These are phyloP conservation scores for Steinernema scapterisci DNA, from an alignment of 2,888 invertebrate genomes.

Conservation along the genomic window DNA sequence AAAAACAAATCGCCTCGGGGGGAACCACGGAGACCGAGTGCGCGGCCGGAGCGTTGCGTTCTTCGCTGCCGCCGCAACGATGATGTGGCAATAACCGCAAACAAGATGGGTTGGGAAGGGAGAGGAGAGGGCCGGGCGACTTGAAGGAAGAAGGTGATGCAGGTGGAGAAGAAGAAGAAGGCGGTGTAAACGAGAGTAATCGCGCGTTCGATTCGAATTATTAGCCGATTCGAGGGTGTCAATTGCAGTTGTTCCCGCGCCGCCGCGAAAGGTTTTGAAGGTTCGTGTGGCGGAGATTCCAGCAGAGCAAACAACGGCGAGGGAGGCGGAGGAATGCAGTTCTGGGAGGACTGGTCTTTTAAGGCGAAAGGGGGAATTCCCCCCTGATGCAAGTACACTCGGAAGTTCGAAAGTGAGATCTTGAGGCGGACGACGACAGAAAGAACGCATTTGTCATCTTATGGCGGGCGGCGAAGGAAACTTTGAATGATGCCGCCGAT, in stretches of 20 bases:
- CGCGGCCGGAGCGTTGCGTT: not conserved
- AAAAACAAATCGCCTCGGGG: slow-evolving; percentile 29
- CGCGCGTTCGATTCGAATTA: slow-evolving; percentile 14
- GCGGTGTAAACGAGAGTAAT: slow-evolving; percentile 23
- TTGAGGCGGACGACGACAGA: too few relatives aligned
- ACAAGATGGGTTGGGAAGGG: slow-evolving; percentile 15
- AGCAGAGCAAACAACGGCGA: slow-evolving; percentile 10
- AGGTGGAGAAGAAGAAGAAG: slow-evolving; percentile 1
- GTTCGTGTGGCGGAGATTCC: not conserved
- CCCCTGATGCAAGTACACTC: too few relatives aligned
- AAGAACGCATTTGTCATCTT: too few relatives aligned
- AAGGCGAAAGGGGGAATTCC: not conserved
- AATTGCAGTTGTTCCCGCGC: slow-evolving; percentile 29
- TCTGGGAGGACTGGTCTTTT: not conserved
- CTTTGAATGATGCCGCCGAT: too few relatives aligned
- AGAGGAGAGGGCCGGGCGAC: not conserved
- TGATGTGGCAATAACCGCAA: slow-evolving; percentile 20
- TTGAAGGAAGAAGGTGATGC: not conserved
- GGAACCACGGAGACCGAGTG: not conserved
- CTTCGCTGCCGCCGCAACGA: slow-evolving; percentile 7
- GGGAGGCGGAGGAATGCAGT: not conserved
- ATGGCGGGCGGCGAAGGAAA: too few relatives aligned
- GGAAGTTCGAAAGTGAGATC: too few relatives aligned
- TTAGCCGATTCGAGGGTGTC: slow-evolving; percentile 31
- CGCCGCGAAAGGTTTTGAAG: not conserved